Evolutionary conservation across 2,888 invertebrate species (phyloP), one percentile per base, ranked within the genome.

Genomic region (Fissipunctia ypsillon): DNA sequence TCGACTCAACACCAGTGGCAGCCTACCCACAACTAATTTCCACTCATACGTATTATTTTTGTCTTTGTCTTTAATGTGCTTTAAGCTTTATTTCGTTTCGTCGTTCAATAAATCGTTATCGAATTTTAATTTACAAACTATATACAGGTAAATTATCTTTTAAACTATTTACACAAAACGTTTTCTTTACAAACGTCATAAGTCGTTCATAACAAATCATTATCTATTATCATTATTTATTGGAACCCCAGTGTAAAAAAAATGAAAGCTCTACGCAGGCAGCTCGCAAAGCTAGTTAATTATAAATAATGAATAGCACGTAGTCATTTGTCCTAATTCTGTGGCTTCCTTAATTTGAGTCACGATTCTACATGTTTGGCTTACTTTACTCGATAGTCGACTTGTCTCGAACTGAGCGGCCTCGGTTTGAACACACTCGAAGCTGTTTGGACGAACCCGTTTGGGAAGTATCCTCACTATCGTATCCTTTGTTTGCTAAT

Each of bases 281-380:
- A 22, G n/a, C 41, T 59, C n/a, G 31, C n/a, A 9, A 57, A 59
- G 57, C n/a, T 67, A 54, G 56, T 67, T 54, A 67, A 74, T 48
- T 54, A 74, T 81, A 81, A 74, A 59, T 80, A 74, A 78, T 77
- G 19, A 74, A 80, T 63, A 31, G 31, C 56, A 65, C 65, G 60
- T 57, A 41, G 56, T 41, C 43, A 76, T 69, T 54, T 79, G 59
- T 80, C 72, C 63, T 77, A 78, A 66, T 78, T 69, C 73, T 69
- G 61, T 66, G 57, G 59, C 73, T 80, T 83, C 80, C 83, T 78
- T 63, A 31, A 83, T 68, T 76, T 60, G 61, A 81, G 84, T 80
- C 80, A 83, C 84, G 81, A 71, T 59, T 25, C 35, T 12, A 80
- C 78, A 64, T 52, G 70, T 80, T 83, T 59, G 76, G 69, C 65